Evolutionary conservation across 2,797 vertebrate species (phyloP), one percentile per base, ranked within the genome.

Genomic region (Pantherophis alleghaniensis): DNA sequence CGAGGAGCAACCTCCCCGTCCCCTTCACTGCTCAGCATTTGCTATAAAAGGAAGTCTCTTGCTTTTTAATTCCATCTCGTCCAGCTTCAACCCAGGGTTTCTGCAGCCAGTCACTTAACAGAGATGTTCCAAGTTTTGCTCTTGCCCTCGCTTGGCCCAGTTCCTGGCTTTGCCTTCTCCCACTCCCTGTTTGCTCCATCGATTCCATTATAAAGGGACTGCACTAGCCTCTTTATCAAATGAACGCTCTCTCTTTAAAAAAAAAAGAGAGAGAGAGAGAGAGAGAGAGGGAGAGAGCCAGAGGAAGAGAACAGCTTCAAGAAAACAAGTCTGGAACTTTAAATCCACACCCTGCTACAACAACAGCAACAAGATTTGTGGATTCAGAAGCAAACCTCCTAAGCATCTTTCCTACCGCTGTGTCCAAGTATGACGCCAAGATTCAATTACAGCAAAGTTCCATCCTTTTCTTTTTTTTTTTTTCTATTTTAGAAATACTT

Each of bases 11-110:
- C 28, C 11, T 13, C 42, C 28, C 4, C 7, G n/a, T 6, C 37
- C 90, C 2, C 86, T 7, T 14, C 69, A 42, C 26, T 0, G 93
- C 96, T 91, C 94, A 83, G 66, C 87, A 94, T 94, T 95, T 96
- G 14, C 96, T 97, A 97, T 97, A 97, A 97, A 97, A 97, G 96
- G 96, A 97, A 96, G 95, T 86, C n/a, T 89, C 37, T 91, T 3
- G 16, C 90, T 93, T 94, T 95, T 56, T 20, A 53, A 87, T 92
- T 88, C 0, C 63, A 94, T 92, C 90, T 66, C 28, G 94, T 57
- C 90, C 95, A 88, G 93, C 18, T 14, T 94, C 6, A 69, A n/a
- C 20, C 94, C 83, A 13, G 28, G 1, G 92, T 91, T 91, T 91
- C 94, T 90, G 95, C 95, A 92, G 95, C 28, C 93, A 90, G 94